Base-by-base conservation (phyloP, 2,113 vertebrate species). In the Chamaea fasciata region DNA sequence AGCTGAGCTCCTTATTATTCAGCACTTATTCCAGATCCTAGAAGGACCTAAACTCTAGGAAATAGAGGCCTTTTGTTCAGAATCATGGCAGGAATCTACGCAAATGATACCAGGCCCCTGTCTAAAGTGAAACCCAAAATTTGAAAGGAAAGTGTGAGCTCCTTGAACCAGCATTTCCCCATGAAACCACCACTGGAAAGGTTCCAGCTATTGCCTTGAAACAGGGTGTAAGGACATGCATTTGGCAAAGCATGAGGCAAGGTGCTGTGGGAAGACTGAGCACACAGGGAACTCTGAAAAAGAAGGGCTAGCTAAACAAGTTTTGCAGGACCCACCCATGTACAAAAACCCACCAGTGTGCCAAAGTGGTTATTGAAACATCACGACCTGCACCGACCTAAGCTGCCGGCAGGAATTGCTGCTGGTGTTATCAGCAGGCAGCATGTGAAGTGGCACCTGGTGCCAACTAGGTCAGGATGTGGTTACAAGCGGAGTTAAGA, bases 321-420 rank as follows among this genome's bases (percentile, higher is more conserved):
- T 96, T 96, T 46, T 74, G 50, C 83, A 68, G 85, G 92, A 80
- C 80, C 86, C 91, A 76, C 88, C 85, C 76, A 33, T 64, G 41
- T 6, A 95, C 64, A 82, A 83, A 67, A 70, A n/a, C 18, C 39
- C 55, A 80, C 46, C 86, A n/a, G 16, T 33, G 55, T 89, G 76
- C 73, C 83, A 64, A 35, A 81, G 33, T 8, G 8, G 15, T 70
- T 86, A 42, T 4, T 86, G 85, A 87, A 74, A 74, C 64, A 37
- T 23, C 3, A 19, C 63, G 64, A 83, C 64, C 68, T 49, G 44
- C 62, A n/a, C 68, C 3, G 6, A 64, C 74, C 74, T 18, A 59
- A 92, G 68, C 63, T 70, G 50, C 63, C 0, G 0, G 79, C 87
- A 90, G 84, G 75, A 83, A 79, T 10, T 52, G 42, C 90, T 90